A percentile compares a stretch with the other conserved stretches of the same genome.
Evolutionary conservation across 2,888 invertebrate genomes (phyloP).

Genomic region (Mystacides longicornis): DNA sequence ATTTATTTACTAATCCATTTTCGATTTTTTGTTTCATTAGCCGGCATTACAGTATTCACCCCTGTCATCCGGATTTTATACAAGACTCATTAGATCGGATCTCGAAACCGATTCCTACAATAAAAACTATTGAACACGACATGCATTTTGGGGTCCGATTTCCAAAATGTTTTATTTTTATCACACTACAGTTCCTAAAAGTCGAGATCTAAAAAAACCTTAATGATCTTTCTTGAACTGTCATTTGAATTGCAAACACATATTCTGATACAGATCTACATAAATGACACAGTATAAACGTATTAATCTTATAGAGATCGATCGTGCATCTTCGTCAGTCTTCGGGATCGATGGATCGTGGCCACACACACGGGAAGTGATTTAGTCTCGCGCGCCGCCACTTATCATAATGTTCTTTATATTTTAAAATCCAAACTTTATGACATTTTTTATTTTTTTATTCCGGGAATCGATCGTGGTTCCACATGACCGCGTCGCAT

Average conservation of each 20-base stretch:
- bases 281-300: background rate
- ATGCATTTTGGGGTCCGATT: too few species aligned
- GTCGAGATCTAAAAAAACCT: too few species aligned
- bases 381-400: constrained; percentile 23
- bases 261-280: background rate
- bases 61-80: too few species aligned
- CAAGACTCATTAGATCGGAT: too few species aligned
- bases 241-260: constrained; percentile 2
- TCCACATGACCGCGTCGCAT: constrained; percentile 23
- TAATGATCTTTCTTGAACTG: background rate
- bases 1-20: too few species aligned
- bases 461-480: constrained; percentile 25
- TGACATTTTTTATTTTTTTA: constrained; percentile 24
- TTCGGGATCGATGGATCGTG: constrained; percentile 21
- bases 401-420: constrained; percentile 25
- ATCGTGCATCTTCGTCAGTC: constrained; percentile 13
- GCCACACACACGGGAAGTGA: constrained; percentile 20
- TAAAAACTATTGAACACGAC: too few species aligned
- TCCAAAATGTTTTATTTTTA: too few species aligned
- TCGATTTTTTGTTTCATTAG: too few species aligned
- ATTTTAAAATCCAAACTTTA: constrained; percentile 24
- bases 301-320: background rate
- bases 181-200: too few species aligned
- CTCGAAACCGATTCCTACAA: too few species aligned
- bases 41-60: too few species aligned